Evolutionary conservation across 2,113 vertebrate species (phyloP), one percentile per base, ranked within the genome.

Genomic region (Podocnemis expansa): DNA sequence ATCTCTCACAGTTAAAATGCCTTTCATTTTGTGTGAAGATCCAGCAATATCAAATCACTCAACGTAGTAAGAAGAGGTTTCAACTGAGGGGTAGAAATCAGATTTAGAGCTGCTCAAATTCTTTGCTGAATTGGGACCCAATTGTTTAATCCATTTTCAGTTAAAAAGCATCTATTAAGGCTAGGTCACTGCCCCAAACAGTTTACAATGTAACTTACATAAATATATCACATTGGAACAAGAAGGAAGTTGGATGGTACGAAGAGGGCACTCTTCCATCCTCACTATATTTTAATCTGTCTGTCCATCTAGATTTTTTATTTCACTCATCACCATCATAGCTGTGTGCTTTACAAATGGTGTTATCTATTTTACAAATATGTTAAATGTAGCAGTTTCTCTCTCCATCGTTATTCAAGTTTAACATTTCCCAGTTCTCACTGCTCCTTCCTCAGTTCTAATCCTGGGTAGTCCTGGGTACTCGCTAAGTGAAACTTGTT

Each of bases 401-500:
- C 63, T 41, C 4, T 38, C 25, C 51, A 9, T 90, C 0, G 82
- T 90, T 85, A 67, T 7, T 38, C 27, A 85, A 58, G 16, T 16
- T 78, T 89, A 60, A 56, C 78, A 89, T 45, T 22, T 5, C 1
- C 25, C 89, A 19, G 43, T 73, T 82, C 89, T 47, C 2, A 1
- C 81, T 51, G 51, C 43, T 47, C 3, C 93, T 85, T 11, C 2
- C 5, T 73, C 6, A 1, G 0, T 55, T 10, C 70, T 49, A 92
- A 85, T 60, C 34, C 5, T 76, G 6, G 56, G 89, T 76, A 9
- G 82, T 7, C 22, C 34, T 80, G 8, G 4, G 12, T 80, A 47
- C 85, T 94, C 4, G 9, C 47, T 27, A 88, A 70, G 16, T 80
- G 38, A 86, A 88, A 84, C 14, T 63, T 78, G 29, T 58, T 88